Evolutionary conservation across 2,113 vertebrate species (phyloP), one percentile per base, ranked within the genome.

Genomic region (Nycticebus coucang): DNA sequence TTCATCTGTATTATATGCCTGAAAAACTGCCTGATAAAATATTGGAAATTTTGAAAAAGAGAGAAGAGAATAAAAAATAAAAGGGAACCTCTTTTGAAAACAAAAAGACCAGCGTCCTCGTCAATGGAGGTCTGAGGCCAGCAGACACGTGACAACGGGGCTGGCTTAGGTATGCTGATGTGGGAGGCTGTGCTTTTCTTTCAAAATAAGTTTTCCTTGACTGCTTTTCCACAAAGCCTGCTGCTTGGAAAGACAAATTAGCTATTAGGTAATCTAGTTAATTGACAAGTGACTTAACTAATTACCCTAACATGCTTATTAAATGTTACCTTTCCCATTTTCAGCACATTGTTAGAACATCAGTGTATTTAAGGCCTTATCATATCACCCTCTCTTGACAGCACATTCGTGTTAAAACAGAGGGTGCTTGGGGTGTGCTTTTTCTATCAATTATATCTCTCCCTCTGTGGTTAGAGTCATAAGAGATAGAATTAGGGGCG

Each of bases 241-340:
- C 94, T 91, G 91, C 75, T 91, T 50, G 2, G 77, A 89, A 75
- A 97, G 93, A 95, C 96, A 96, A 97, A 96, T 89, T 87, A 94
- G 86, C 97, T 94, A 79, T 97, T 97, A 96, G 96, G 84, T 96
- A 94, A 95, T 97, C 85, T 93, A 91, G 75, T 96, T 97, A 97
- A 97, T 95, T 97, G 97, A 97, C 97, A 97, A 93, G 96, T 94
- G 97, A 97, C 97, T 97, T 97, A 95, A 96, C 97, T 96, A 96
- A 97, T 96, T 96, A 94, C 77, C 93, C 87, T 95, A 89, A 96
- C 97, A 82, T 95, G 94, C 95, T 97, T 97, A 96, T 97, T 97
- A 97, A 94, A 93, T 96, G 97, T 97, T 96, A 87, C 94, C 97
- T 93, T 96, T 75, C 85, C 94, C 75, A 84, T 87, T 85, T 93